These are phyloP conservation scores for Panopea generosa DNA, from an alignment of 2,888 invertebrate species.

Conservation along the genomic window DNA sequence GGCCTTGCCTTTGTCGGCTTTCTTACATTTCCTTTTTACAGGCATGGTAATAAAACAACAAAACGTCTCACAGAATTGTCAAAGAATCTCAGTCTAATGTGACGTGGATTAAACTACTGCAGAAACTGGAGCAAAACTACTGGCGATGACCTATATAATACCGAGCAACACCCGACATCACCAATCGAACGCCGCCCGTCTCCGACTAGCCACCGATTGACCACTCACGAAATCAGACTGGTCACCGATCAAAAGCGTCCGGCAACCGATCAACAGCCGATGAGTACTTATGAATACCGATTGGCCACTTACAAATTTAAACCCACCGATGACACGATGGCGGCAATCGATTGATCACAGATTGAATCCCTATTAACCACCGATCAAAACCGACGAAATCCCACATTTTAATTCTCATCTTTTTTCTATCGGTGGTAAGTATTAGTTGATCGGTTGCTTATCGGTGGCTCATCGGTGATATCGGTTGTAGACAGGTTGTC, in stretches of 20 bases:
- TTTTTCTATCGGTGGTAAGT: slow-evolving; percentile 9
- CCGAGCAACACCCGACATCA: slow-evolving; percentile 2
- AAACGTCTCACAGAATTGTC: neutral
- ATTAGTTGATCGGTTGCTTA: slow-evolving; percentile 10
- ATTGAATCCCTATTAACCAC: slow-evolving; percentile 13
- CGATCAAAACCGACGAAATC: neutral
- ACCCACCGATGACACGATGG: too few species aligned
- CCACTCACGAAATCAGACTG: too few species aligned
- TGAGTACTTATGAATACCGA: too few species aligned
- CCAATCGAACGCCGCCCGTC: too few species aligned
- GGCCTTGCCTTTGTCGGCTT: slow-evolving; percentile 8
- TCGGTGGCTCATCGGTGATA: slow-evolving; percentile 21
- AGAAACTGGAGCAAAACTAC: slow-evolving; percentile 16
- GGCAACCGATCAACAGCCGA: too few species aligned
- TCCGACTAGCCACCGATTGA: too few species aligned
- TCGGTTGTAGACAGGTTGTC: slow-evolving; percentile 25
- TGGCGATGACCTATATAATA: slow-evolving; percentile 13
- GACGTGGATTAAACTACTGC: slow-evolving; percentile 10
- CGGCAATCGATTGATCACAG: too few species aligned
- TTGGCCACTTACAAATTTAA: too few species aligned
- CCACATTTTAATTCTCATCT: slow-evolving; percentile 10
- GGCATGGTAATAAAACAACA: slow-evolving; percentile 3
- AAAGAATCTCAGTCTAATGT: too few species aligned
- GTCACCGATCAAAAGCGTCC: too few species aligned
- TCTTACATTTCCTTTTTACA: slow-evolving; percentile 11